phyloP scores from a whole-genome alignment of 2,888 invertebrate species.

The Apoderus coryli region DNA sequence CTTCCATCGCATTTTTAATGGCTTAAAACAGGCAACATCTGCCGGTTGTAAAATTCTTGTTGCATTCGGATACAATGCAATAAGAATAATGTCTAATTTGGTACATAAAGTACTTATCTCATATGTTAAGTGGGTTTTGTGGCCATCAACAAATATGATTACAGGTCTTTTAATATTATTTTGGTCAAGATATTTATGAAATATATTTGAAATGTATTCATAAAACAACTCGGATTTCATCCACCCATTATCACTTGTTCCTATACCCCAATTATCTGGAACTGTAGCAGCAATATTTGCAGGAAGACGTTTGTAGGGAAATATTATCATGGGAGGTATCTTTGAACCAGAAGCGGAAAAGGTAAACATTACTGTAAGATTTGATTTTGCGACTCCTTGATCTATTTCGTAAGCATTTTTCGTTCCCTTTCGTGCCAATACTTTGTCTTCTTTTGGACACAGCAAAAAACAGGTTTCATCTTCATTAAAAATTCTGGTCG shows the following conservation, averaged over 20 bases:
- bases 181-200: constrained; percentile 24
- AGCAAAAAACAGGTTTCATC: constrained; percentile 26
- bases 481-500: too few species aligned
- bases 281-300: constrained; percentile 23
- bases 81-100: constrained; percentile 15
- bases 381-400: constrained; percentile 21
- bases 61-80: constrained; percentile 18
- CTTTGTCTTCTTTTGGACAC: constrained; percentile 23
- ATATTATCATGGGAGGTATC: constrained; percentile 26
- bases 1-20: constrained; percentile 18
- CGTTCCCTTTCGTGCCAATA: constrained; percentile 14
- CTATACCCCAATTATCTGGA: constrained; percentile 28
- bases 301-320: constrained; percentile 26
- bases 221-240: constrained; percentile 29
- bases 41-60: constrained; percentile 21
- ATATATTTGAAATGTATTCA: constrained; percentile 25
- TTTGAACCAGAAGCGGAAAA: constrained; percentile 23
- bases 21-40: constrained; percentile 21
- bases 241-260: constrained; percentile 28
- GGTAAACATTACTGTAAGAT: constrained; percentile 26
- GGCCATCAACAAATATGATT: constrained; percentile 27
- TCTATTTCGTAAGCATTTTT: constrained; percentile 24
- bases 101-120: constrained; percentile 13
- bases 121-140: constrained; percentile 13
- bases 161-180: constrained; percentile 21